These are phyloP conservation scores for Danio jaintianensis DNA, from an alignment of 2,797 vertebrate genomes.

Conservation along the genomic window DNA sequence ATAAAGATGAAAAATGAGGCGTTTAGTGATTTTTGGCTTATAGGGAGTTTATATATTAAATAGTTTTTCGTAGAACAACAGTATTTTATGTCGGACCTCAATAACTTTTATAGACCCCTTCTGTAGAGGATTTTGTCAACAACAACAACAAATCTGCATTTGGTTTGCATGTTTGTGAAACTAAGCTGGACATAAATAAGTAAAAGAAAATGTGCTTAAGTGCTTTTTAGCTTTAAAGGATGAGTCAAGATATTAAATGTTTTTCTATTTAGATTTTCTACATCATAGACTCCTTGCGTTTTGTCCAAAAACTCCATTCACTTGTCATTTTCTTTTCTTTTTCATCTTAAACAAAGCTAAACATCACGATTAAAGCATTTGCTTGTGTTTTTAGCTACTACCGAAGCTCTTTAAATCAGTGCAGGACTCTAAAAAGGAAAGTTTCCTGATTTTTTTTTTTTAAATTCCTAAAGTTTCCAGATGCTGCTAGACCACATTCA, in stretches of 20 bases:
- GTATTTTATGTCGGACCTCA: constrained; percentile 18
- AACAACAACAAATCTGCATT: background rate
- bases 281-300: background rate
- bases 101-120: constrained; percentile 30
- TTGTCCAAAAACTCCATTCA: constrained; percentile 33
- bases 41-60: background rate
- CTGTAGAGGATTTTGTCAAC: background rate
- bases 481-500: background rate
- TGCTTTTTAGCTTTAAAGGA: background rate
- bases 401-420: background rate
- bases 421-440: background rate
- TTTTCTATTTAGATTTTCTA: too few species aligned
- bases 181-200: background rate
- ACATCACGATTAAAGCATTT: background rate
- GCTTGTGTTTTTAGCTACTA: background rate
- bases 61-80: background rate
- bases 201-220: too few species aligned
- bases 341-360: constrained; percentile 56
- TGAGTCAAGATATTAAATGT: too few species aligned
- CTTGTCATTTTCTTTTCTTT: constrained; percentile 50
- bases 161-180: background rate
- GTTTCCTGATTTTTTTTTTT: background rate
- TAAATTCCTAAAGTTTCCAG: background rate
- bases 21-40: constrained; percentile 28
- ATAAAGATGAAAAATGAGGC: constrained; percentile 21